These are phyloP conservation scores for Capitella teleta DNA, from an alignment of 1,140 invertebrate genomes.

Conservation along the genomic window DNA sequence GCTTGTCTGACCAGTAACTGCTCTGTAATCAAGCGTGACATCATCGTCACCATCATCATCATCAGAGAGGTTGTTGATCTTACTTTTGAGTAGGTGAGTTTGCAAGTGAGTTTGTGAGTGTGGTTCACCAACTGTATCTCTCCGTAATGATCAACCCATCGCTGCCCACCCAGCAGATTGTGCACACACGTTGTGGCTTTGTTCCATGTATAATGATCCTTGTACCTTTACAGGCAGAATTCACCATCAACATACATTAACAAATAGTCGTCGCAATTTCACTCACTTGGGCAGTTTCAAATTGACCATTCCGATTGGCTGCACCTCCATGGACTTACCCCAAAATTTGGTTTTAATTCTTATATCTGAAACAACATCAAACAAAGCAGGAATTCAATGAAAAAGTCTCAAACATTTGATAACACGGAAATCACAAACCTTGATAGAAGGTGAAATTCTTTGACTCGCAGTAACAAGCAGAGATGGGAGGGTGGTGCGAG, in stretches of 20 bases:
- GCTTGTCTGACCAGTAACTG: conserved; percentile 65
- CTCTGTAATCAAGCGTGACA: conserved; percentile 42
- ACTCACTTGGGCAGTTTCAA: conserved; percentile 41
- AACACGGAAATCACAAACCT: conserved; percentile 27
- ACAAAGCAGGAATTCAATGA: neutral
- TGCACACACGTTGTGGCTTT: conserved; percentile 81
- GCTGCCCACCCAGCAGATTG: conserved; percentile 67
- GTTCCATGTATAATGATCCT: conserved; percentile 66
- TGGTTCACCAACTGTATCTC: conserved; percentile 58
- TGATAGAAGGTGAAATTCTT: conserved; percentile 68
- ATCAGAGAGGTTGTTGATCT: conserved; percentile 1
- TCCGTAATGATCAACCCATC: conserved; percentile 79
- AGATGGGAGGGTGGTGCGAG: conserved; percentile 94
- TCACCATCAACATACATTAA: neutral
- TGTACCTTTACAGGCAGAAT: conserved; percentile 26
- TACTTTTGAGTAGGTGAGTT: conserved; percentile 72
- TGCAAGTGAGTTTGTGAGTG: conserved; percentile 54
- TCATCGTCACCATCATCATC: neutral
- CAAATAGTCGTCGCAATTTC: neutral
- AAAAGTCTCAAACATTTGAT: neutral
- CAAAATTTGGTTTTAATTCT: conserved; percentile 43
- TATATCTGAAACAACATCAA: conserved; percentile 26
- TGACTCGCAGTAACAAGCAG: conserved; percentile 62
- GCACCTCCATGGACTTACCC: conserved; percentile 44
- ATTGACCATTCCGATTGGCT: conserved; percentile 43